A percentile compares a stretch with the other conserved stretches of the same genome.
phyloP scores from a whole-genome alignment of 2,797 vertebrate genomes.

The Erithacus rubecula region DNA sequence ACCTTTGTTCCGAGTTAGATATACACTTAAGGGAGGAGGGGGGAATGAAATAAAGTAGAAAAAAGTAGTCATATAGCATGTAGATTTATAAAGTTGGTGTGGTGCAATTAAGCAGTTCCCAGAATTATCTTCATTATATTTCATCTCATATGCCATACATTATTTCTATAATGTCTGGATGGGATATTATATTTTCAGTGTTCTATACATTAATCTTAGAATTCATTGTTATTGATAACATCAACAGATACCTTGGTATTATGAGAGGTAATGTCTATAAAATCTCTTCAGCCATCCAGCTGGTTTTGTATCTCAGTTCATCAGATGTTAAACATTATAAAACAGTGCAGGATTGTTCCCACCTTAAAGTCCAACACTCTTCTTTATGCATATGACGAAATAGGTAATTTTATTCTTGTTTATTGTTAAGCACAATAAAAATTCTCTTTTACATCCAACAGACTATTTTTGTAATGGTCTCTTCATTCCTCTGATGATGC shows the following conservation, averaged over 20 bases:
- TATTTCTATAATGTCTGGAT: not conserved
- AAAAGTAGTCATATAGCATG: not conserved
- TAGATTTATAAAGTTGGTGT: not conserved
- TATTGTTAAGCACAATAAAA: not conserved
- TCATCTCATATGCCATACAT: not conserved
- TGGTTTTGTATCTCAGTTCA: not conserved
- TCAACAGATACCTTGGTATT: not conserved
- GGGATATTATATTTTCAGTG: not conserved
- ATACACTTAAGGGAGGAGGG: accelerated
- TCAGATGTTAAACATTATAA: not conserved
- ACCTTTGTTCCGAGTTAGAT: not conserved
- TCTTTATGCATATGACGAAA: not conserved
- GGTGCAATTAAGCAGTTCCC: not conserved
- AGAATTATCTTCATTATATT: not conserved
- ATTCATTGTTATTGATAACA: not conserved
- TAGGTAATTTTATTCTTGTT: not conserved
- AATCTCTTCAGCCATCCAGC: not conserved
- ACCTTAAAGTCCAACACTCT: not conserved
- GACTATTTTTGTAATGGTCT: not conserved
- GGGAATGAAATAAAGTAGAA: not conserved
- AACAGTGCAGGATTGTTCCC: not conserved
- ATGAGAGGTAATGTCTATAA: not conserved
- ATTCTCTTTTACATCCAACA: not conserved
- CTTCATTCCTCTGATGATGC: not conserved
- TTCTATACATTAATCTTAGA: not conserved